Base-by-base conservation (phyloP, 2,888 invertebrate genomes). In the Thyatira batis region DNA sequence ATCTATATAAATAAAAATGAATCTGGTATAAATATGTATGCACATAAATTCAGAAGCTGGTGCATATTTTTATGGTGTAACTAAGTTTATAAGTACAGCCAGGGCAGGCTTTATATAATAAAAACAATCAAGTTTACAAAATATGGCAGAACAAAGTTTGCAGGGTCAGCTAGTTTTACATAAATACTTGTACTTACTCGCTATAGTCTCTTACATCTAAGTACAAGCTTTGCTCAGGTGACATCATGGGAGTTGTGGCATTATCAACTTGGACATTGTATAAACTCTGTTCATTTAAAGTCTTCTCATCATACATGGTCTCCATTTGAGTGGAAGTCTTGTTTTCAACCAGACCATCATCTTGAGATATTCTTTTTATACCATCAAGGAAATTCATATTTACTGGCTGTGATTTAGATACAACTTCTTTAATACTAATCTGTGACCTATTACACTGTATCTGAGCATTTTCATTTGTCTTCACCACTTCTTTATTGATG, bases 151-250 rank as follows among this genome's bases (percentile, higher is more conserved):
- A n/a, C n/a, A n/a, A n/a, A n/a, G n/a, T n/a, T n/a, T n/a, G n/a
- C n/a, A n/a, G n/a, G n/a, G n/a, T n/a, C n/a, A n/a, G n/a, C 11
- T 4, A 30, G 20, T 45, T 6, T 27, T 20, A 52, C 50, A 20
- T 51, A 10, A 51, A 17, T 30, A 49, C 10, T 17, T 2, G 60
- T 50, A 83, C 92, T 86, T 71, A 92, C 92, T 87, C 89, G 65
- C 92, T 92, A 60, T 90, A 92, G 67, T 91, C 92, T 65, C 85
- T 78, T 1, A 92, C 80, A 81, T 92, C 91, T 57, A 92, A 80
- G 72, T 91, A 90, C 51, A 92, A 61, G 49, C 84, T 89, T 55
- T 87, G 91, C 44, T 92, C 92, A 5, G 92, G 92, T 53, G 92
- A 92, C 73, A 92, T 81, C 5, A 84, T 66, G 3, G 92, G 92